These are phyloP conservation scores for Sussaba pulchella DNA, from an alignment of 2,888 invertebrate species.

Conservation along the genomic window DNA sequence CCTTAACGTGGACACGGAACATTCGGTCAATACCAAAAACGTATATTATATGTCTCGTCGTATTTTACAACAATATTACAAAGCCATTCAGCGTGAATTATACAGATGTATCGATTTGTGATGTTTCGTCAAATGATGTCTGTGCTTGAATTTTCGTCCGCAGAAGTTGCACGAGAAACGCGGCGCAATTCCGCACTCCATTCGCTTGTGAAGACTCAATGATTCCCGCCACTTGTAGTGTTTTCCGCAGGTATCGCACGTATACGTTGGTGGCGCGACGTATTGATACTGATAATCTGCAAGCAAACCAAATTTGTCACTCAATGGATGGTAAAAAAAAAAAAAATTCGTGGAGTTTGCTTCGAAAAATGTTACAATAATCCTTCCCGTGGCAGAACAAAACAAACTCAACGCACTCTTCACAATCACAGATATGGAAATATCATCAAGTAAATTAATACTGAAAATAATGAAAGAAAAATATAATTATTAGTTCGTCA, in stretches of 20 bases:
- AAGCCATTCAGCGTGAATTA: conserved; percentile 49
- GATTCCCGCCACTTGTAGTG: conserved; percentile 79
- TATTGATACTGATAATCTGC: conserved; percentile 63
- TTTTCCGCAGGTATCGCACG: conserved; percentile 79
- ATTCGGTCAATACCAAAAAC: conserved; percentile 16
- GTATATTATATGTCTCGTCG: conserved; percentile 49
- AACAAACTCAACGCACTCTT: not conserved
- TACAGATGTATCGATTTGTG: conserved; percentile 70
- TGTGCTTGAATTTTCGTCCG: conserved; percentile 79
- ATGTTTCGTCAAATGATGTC: conserved; percentile 78
- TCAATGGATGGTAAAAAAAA: conserved; percentile 20
- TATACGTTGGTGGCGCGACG: conserved; percentile 56
- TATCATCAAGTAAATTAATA: too few species aligned
- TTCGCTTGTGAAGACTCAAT: conserved; percentile 76
- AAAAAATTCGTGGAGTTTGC: not conserved
- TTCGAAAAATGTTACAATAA: too few species aligned
- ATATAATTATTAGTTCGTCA: not conserved
- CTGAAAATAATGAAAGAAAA: too few species aligned
- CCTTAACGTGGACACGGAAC: not conserved
- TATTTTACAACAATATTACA: too few species aligned
- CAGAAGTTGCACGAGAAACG: conserved; percentile 80
- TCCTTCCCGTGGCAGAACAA: too few species aligned
- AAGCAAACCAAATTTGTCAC: conserved; percentile 60
- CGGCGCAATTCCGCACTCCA: conserved; percentile 81
- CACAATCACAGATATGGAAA: not conserved